Evolutionary conservation across 2,888 invertebrate genomes (phyloP).

Genomic region (Chrysopilus asiliformis): DNA sequence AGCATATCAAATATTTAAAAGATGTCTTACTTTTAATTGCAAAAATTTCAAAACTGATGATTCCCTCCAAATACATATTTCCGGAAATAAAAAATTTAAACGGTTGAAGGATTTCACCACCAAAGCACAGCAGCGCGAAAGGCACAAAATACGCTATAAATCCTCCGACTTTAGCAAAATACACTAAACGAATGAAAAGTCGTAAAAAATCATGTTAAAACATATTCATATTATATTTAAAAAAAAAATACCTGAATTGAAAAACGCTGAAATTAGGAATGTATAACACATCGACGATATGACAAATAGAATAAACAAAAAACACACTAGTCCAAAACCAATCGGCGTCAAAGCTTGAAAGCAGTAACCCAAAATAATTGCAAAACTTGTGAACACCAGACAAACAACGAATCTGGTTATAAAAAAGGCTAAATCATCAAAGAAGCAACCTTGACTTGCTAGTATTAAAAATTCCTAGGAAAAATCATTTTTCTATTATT

Average conservation of each 20-base stretch:
- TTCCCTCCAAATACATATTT: slow-evolving; percentile 28
- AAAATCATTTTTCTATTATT: no score
- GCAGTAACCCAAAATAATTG: slow-evolving; percentile 18
- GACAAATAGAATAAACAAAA: slow-evolving; percentile 24
- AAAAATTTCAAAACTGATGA: slow-evolving; percentile 28
- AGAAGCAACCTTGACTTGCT: slow-evolving; percentile 29
- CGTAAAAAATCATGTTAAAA: neutral
- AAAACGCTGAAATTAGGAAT: slow-evolving; percentile 31
- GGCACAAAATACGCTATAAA: slow-evolving; percentile 27
- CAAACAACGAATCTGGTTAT: slow-evolving; percentile 25
- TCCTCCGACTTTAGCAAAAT: slow-evolving; percentile 32
- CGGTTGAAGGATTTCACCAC: slow-evolving; percentile 17
- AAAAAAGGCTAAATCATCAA: slow-evolving; percentile 31
- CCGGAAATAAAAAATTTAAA: slow-evolving; percentile 15
- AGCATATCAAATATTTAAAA: slow-evolving; percentile 2
- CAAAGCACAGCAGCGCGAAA: slow-evolving; percentile 23
- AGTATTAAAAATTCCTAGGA: slow-evolving; percentile 18
- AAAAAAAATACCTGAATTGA: slow-evolving; percentile 28
- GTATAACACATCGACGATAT: slow-evolving; percentile 28
- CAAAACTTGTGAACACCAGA: slow-evolving; percentile 17
- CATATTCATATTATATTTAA: no score
- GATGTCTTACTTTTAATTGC: slow-evolving; percentile 28
- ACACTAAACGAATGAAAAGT: slow-evolving; percentile 15
- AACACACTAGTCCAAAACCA: slow-evolving; percentile 14
- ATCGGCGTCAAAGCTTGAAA: slow-evolving; percentile 21